Conservation (phyloP, 2,113 vertebrate genomes). For the Pterocles orientalis region DNA sequence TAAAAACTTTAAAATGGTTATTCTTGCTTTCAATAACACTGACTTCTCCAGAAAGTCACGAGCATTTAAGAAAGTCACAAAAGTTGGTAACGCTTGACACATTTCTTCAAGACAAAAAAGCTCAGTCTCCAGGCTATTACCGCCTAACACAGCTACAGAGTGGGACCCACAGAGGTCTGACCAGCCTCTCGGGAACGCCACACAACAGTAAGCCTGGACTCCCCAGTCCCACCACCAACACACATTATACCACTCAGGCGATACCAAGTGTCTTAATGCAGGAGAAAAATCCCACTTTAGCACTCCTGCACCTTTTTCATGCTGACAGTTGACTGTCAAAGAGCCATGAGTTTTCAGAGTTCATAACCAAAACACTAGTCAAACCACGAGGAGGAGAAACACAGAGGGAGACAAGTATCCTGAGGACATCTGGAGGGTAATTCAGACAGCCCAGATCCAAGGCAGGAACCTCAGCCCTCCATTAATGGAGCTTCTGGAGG, state of each 20-base stretch:
- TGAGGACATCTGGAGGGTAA: not conserved
- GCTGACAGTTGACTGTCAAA: not conserved
- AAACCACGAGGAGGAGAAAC: not conserved
- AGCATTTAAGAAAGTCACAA: not conserved
- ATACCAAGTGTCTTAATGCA: not conserved
- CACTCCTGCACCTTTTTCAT: not conserved
- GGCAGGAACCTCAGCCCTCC: not conserved
- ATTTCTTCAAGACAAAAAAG: not conserved
- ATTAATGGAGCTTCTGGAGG: not conserved
- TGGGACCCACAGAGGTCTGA: rapidly evolving
- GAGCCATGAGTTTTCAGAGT: not conserved
- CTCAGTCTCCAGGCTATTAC: not conserved
- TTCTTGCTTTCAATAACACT: not conserved
- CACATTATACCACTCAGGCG: not conserved
- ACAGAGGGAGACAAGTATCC: not conserved
- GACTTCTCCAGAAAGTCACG: not conserved
- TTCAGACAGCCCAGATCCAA: not conserved
- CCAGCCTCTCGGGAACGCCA: rapidly evolving
- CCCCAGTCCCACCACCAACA: not conserved
- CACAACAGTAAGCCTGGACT: rapidly evolving
- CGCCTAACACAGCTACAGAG: rapidly evolving
- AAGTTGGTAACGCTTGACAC: not conserved
- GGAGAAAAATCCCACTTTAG: not conserved
- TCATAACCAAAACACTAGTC: not conserved
- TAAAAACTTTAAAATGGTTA: not conserved